These are phyloP conservation scores for Clepsis dumicolana DNA, from an alignment of 2,888 invertebrate species.

Conservation along the genomic window DNA sequence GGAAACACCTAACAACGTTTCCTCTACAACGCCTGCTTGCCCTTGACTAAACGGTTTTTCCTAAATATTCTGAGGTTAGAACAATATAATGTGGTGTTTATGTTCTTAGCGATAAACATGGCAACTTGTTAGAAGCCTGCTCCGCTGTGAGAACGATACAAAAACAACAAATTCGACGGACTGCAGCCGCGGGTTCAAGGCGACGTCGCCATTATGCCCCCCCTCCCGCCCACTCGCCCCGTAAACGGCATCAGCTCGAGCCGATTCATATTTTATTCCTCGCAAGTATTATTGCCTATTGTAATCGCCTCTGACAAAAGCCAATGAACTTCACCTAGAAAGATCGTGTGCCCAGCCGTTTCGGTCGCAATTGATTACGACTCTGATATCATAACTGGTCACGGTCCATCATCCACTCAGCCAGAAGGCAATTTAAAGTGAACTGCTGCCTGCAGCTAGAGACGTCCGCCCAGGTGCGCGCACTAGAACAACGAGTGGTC, in stretches of 20 bases:
- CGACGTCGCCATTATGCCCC: slow-evolving; percentile 40
- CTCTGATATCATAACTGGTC: not conserved
- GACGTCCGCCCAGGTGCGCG: slow-evolving; percentile 45
- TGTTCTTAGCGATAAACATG: slow-evolving; percentile 39
- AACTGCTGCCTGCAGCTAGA: not conserved
- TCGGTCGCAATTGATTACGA: not conserved
- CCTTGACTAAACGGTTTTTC: slow-evolving; percentile 38
- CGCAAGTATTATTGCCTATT: slow-evolving; percentile 31
- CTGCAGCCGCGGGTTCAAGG: slow-evolving; percentile 50
- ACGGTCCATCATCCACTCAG: not conserved
- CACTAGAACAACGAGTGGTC: slow-evolving; percentile 39
- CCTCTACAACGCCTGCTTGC: slow-evolving; percentile 18
- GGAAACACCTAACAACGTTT: slow-evolving; percentile 14
- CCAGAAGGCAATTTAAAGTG: not conserved
- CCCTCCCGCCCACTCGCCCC: slow-evolving; percentile 35
- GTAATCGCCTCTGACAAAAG: slow-evolving; percentile 23
- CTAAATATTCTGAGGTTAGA: slow-evolving; percentile 29
- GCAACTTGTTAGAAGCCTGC: slow-evolving; percentile 22
- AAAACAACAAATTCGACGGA: slow-evolving; percentile 52
- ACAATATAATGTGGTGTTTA: slow-evolving; percentile 39
- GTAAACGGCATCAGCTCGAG: slow-evolving; percentile 13
- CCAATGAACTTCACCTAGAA: slow-evolving; percentile 36
- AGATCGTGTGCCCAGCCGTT: not conserved
- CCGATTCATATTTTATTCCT: slow-evolving; percentile 21
- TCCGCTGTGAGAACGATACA: slow-evolving; percentile 51